phyloP scores from a whole-genome alignment of 92 coral and sea anemone genomes.

The Isaurus tuberculatus region DNA sequence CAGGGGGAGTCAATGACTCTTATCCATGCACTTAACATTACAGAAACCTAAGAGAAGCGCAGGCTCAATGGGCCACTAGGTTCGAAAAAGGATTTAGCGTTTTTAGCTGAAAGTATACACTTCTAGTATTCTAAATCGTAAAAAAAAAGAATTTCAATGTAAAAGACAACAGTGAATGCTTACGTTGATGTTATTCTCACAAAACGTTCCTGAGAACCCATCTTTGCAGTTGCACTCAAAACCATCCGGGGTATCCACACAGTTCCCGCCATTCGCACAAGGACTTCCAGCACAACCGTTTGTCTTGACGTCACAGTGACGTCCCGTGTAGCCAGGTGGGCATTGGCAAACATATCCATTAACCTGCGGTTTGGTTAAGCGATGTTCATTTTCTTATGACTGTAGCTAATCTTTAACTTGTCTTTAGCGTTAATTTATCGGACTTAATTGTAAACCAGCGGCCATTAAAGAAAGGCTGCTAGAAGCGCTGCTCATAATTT shows the following conservation, averaged over 20 bases:
- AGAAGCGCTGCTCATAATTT: no score
- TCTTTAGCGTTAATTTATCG: no score
- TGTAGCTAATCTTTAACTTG: no score
- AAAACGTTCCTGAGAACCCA: conserved; percentile 90
- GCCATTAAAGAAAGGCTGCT: no score
- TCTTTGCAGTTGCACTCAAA: conserved; percentile 79
- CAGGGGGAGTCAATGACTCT: no score
- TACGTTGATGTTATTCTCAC: conserved; percentile 87
- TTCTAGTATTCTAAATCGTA: not conserved
- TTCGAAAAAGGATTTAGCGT: no score
- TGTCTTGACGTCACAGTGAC: conserved; percentile 66
- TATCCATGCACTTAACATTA: no score
- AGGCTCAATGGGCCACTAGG: no score
- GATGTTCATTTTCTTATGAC: no score
- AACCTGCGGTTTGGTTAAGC: conserved; percentile 39
- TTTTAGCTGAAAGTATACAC: not conserved
- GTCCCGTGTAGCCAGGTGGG: conserved; percentile 74
- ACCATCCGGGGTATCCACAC: conserved; percentile 85
- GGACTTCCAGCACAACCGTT: conserved; percentile 55
- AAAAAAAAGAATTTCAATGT: not conserved
- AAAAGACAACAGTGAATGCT: conserved; percentile 28
- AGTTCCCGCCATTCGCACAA: conserved; percentile 67
- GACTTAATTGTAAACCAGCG: no score
- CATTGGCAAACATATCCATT: conserved; percentile 76
- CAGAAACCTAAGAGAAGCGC: no score